Conservation (phyloP, 2,888 invertebrate genomes). For the Cephus spinipes region DNA sequence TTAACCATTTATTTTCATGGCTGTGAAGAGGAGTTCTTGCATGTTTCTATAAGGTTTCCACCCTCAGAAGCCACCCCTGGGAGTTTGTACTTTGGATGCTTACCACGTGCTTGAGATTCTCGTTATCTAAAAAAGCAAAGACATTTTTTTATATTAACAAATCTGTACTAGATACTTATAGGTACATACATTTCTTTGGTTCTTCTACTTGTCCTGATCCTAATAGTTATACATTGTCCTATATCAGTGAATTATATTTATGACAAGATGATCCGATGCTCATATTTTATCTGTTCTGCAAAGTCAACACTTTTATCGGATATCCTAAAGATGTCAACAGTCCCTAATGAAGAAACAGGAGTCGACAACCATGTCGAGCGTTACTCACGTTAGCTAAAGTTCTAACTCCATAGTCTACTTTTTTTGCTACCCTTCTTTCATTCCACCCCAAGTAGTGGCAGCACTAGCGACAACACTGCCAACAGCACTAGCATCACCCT, state of each 20-base stretch:
- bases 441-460: not conserved
- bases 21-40: not conserved
- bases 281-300: not conserved
- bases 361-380: constrained; percentile 25
- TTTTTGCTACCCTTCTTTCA: not conserved
- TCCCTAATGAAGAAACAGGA: constrained; percentile 50
- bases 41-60: not conserved
- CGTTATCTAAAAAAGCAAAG: not conserved
- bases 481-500: not conserved
- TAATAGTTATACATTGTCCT: not conserved
- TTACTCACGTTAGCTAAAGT: constrained; percentile 35
- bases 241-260: not conserved
- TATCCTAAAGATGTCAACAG: not conserved
- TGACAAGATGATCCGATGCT: not conserved
- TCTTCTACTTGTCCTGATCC: not conserved
- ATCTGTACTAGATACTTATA: not conserved
- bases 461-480: not conserved
- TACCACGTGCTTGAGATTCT: not conserved
- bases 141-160: not conserved
- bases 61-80: not conserved
- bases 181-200: not conserved
- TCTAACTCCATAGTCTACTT: constrained; percentile 37
- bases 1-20: constrained; percentile 32
- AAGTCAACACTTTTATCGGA: not conserved
- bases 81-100: not conserved